Conservation (phyloP, 2,888 invertebrate genomes). For the Chaetoderma sp. region DNA sequence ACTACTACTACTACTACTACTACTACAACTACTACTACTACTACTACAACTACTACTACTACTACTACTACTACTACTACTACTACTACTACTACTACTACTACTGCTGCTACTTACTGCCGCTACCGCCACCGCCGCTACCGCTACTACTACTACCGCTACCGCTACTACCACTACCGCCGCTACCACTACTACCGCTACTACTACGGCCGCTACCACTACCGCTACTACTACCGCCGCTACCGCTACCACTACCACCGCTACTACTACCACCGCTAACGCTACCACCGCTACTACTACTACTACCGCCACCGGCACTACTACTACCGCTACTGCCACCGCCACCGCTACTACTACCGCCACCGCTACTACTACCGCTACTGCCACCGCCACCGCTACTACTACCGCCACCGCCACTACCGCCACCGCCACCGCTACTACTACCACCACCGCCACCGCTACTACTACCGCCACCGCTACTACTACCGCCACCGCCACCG, state of each 20-base stretch:
- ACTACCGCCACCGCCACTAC: too few relatives aligned
- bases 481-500: too few relatives aligned
- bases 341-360: too few relatives aligned
- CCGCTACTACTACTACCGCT: constrained; percentile 33
- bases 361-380: too few relatives aligned
- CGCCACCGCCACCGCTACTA: too few relatives aligned
- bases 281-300: constrained; percentile 32
- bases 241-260: too few relatives aligned
- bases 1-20: constrained; percentile 29
- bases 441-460: too few relatives aligned
- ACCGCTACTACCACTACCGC: constrained; percentile 29
- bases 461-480: too few relatives aligned
- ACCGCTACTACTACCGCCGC: constrained; percentile 16
- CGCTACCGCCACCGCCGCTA: constrained; percentile 32
- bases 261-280: too few relatives aligned
- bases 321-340: constrained; percentile 14
- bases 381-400: too few relatives aligned
- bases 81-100: constrained; percentile 34
- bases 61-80: constrained; percentile 35
- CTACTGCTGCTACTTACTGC: constrained; percentile 30
- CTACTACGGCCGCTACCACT: constrained; percentile 35
- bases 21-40: constrained; percentile 32
- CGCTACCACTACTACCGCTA: constrained; percentile 31
- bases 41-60: constrained; percentile 22
- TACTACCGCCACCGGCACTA: constrained; percentile 31